phyloP scores from a whole-genome alignment of 2,113 vertebrate species.

The Aleadryas rufinucha region DNA sequence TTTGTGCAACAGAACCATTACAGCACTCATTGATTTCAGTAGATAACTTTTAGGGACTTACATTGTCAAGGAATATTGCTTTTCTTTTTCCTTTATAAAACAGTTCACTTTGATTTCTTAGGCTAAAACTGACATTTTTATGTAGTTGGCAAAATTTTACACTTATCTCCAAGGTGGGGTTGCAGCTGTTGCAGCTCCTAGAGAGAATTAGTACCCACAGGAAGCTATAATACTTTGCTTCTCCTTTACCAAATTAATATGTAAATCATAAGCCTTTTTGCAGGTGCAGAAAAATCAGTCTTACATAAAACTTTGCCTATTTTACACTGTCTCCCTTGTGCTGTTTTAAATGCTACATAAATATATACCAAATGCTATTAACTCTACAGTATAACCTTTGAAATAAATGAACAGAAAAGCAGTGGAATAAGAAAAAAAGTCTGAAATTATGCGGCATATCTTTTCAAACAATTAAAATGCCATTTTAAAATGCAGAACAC shows the following conservation, averaged over 20 bases:
- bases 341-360: neutral
- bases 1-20: neutral
- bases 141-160: neutral
- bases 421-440: neutral
- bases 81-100: neutral
- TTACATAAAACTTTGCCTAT: neutral
- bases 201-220: neutral
- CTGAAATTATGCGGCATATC: neutral
- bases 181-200: neutral
- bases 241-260: neutral
- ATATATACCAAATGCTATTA: neutral
- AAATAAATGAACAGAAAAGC: neutral
- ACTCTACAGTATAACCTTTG: neutral
- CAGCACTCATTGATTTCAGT: neutral
- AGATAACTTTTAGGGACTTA: neutral
- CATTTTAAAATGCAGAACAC: neutral
- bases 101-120: neutral
- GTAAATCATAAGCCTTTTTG: neutral
- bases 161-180: neutral
- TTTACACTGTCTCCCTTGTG: neutral
- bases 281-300: neutral
- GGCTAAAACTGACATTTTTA: neutral
- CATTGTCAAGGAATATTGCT: neutral
- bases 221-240: neutral
- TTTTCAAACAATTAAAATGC: neutral